Percentiles rank a stretch among this genome's conserved stretches.
Evolutionary conservation across 1,140 invertebrate genomes (phyloP).

Genomic region (Platorchestia sp.): DNA sequence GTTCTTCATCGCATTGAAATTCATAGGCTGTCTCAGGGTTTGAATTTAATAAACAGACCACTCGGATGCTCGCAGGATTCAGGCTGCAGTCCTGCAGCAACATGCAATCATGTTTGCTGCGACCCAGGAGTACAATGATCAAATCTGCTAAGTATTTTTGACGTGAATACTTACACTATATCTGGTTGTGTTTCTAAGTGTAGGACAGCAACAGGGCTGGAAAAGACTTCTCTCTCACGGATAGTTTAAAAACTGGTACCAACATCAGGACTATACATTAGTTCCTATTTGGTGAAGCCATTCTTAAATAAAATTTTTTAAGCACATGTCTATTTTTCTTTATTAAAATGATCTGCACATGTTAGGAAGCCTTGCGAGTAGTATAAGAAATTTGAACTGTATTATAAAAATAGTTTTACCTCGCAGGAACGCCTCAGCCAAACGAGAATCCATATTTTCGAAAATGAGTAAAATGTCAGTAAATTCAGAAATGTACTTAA

Average conservation of each 20-base stretch:
- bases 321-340: too few relatives aligned
- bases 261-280: too few relatives aligned
- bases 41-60: slow-evolving; percentile 46
- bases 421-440: neutral
- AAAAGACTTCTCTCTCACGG: neutral
- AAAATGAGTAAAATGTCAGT: neutral
- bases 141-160: neutral
- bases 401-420: neutral
- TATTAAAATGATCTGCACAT: too few relatives aligned
- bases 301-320: too few relatives aligned
- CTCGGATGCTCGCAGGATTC: neutral
- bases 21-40: slow-evolving; percentile 46
- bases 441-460: neutral
- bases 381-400: too few relatives aligned
- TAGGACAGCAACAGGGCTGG: neutral
- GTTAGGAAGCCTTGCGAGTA: too few relatives aligned
- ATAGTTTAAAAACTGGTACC: too few relatives aligned
- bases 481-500: neutral
- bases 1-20: slow-evolving; percentile 54
- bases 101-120: neutral
- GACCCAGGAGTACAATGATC: neutral
- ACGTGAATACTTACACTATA: neutral
- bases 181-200: neutral
- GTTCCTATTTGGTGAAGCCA: too few relatives aligned
- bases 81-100: neutral